Conservation (phyloP, 2,113 vertebrate species). For the Ctenodactylus gundi region DNA sequence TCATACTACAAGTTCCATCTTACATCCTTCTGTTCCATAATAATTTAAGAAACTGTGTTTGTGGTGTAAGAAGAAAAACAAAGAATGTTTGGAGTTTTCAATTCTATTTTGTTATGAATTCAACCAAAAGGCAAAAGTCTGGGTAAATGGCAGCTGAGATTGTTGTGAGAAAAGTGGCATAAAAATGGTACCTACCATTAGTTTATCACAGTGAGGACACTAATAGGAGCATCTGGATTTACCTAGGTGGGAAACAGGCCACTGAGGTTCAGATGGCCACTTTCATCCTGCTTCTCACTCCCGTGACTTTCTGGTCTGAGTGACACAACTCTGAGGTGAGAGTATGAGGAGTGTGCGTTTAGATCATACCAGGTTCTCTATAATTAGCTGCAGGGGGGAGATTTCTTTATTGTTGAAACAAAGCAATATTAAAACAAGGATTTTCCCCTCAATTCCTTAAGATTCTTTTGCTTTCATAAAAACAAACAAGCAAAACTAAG, state of each 20-base stretch:
- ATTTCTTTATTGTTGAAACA: background rate
- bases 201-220: background rate
- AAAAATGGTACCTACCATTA: background rate
- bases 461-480: constrained; percentile 15
- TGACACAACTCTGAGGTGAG: background rate
- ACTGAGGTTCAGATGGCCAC: background rate
- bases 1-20: background rate
- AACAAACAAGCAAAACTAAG: background rate
- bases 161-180: background rate
- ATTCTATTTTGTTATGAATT: background rate
- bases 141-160: background rate
- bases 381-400: background rate
- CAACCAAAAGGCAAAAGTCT: background rate
- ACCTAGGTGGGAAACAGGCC: background rate
- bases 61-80: background rate
- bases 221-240: background rate
- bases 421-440: background rate
- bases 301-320: background rate
- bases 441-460: background rate
- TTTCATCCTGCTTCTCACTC: background rate
- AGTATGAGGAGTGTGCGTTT: background rate
- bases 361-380: background rate
- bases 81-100: background rate
- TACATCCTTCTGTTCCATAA: background rate
- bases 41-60: background rate